Base-by-base conservation (phyloP, 2,797 vertebrate species). In the Heliangelus exortis region DNA sequence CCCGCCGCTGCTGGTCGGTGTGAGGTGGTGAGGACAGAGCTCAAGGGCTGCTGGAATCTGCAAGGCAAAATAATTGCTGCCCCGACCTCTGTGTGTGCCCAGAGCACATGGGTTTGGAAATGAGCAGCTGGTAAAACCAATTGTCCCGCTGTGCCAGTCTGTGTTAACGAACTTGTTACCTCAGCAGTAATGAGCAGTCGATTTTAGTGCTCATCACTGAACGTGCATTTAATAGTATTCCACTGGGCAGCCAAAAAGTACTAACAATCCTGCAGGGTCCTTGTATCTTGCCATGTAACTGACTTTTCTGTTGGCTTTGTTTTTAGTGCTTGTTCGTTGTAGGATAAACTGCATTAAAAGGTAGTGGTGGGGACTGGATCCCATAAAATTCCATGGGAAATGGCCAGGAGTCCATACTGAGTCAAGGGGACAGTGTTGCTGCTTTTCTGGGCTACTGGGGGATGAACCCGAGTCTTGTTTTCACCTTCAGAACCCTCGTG, bases 251-350 rank as follows among this genome's bases (percentile, higher is more conserved):
- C 17, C 19, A 7, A 25, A 48, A 48, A 22, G 25, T 23, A 29
- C 21, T 10, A 10, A 2, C 9, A 41, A 26, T 26, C 21, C 23
- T 4, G 29, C 9, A 18, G 2, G 57, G 15, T 29, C 51, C 22
- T 39, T 25, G 34, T 29, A n/a, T 25, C 34, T 16, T 16, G 7
- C 31, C 6, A 2, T 8, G 9, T 3, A 68, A 34, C 39, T 14
- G 39, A 41, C 9, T 51, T 23, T 28, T 34, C 28, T 34, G 0
- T 15, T 41, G 33, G 13, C 9, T 69, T 66, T 62, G 53, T 21
- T 22, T 14, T 15, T 1, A 7, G 9, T 5, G 20, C 0, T 0
- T 4, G 10, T 8, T 53, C 0, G 0, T 19, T 59, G n/a, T 5
- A 69, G n/a, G 28, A 11, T 41, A 23, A 74, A 34, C 26, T 8